Evolutionary conservation across 2,888 invertebrate species (phyloP).

Genomic region (Matsumyia berberina): DNA sequence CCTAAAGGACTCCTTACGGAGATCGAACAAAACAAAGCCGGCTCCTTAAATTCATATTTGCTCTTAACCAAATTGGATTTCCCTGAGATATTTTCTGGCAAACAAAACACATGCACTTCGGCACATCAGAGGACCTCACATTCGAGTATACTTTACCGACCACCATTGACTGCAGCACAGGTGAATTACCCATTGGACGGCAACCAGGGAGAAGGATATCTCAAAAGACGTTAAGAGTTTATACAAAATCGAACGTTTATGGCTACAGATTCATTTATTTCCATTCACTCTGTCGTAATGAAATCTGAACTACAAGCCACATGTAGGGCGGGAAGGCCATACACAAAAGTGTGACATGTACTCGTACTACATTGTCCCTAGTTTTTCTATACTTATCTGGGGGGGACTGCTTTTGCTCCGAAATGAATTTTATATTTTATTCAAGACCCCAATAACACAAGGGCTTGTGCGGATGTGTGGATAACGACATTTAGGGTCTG

Average conservation of each 20-base stretch:
- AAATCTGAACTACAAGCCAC: conserved; percentile 39
- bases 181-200: conserved; percentile 33
- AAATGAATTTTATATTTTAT: conserved; percentile 60
- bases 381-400: conserved; percentile 26
- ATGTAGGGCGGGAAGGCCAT: not conserved
- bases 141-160: conserved; percentile 26
- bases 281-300: conserved; percentile 52
- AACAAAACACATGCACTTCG: conserved; percentile 28
- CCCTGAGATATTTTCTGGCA: conserved; percentile 54
- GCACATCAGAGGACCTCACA: conserved; percentile 24
- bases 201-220: conserved; percentile 18
- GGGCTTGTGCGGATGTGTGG: conserved; percentile 33
- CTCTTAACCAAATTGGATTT: conserved; percentile 70
- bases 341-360: conserved; percentile 51
- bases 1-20: conserved; percentile 14
- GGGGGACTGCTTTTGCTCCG: conserved; percentile 17
- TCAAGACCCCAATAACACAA: conserved; percentile 47
- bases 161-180: conserved; percentile 32
- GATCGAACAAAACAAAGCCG: conserved; percentile 42
- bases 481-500: conserved; percentile 24
- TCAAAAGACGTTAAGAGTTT: conserved; percentile 56
- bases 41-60: conserved; percentile 63
- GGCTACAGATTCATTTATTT: conserved; percentile 61
- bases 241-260: conserved; percentile 59
- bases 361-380: conserved; percentile 32